phyloP scores from a whole-genome alignment of 2,888 invertebrate genomes.

The Hirtodrosophila cameraria region DNA sequence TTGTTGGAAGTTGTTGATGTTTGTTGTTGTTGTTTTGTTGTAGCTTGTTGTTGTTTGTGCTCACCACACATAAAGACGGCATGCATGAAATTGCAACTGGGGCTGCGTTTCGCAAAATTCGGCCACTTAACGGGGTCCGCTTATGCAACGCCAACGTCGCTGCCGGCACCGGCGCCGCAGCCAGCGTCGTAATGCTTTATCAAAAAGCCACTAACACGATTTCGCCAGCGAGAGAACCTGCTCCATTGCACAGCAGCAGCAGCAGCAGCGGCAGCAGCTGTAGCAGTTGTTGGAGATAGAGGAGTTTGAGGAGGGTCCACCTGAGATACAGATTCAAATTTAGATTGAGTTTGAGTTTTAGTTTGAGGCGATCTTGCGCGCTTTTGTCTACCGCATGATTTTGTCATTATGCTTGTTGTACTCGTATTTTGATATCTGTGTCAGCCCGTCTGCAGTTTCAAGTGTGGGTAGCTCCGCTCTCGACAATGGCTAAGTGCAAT shows the following conservation, averaged over 20 bases:
- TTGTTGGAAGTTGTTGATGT: conserved; percentile 19
- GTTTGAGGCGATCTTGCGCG: conserved; percentile 21
- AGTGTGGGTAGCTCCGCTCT: conserved; percentile 28
- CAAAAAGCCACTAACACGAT: conserved; percentile 53
- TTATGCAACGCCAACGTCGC: conserved; percentile 56
- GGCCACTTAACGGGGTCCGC: conserved; percentile 63
- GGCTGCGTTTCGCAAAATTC: conserved; percentile 77
- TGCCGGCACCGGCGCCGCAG: conserved; percentile 17
- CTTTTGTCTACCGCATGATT: conserved; percentile 18
- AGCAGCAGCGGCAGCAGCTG: no score
- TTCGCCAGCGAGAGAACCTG: conserved; percentile 50
- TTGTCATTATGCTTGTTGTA: conserved; percentile 20
- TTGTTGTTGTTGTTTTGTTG: conserved; percentile 23
- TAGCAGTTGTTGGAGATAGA: no score
- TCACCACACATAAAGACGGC: conserved; percentile 55
- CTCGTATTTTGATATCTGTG: conserved; percentile 47
- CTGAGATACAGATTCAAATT: conserved; percentile 1
- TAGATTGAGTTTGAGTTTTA: conserved; percentile 15
- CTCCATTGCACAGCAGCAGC: conserved; percentile 23
- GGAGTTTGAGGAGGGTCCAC: neutral
- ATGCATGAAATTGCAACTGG: conserved; percentile 77
- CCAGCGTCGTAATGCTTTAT: conserved; percentile 64
- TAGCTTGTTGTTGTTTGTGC: conserved; percentile 35
- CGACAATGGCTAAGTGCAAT: conserved; percentile 28
- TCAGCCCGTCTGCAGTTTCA: conserved; percentile 32